Base-by-base conservation (phyloP, 2,797 vertebrate genomes). In the Poeciliopsis presidionis region DNA sequence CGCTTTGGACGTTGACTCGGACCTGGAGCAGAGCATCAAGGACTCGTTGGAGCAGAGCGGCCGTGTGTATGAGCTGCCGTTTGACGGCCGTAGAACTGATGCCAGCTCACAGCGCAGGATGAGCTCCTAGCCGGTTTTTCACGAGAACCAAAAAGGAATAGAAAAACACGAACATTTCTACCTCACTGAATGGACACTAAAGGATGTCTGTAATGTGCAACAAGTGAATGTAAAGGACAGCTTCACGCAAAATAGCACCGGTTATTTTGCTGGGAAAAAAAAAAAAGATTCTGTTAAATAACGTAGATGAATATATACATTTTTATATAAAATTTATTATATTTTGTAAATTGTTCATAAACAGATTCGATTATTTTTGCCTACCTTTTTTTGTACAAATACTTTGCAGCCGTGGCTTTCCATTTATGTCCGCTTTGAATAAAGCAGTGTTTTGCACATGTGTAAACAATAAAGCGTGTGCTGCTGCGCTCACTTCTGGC, bases 321-420 rank as follows among this genome's bases (percentile, higher is more conserved):
- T 96, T 91, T 96, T 95, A 96, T 96, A 93, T 91, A 95, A 95
- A 95, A 92, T 95, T 92, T 92, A 96, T 95, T 95, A 86, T 95
- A 94, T 95, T 96, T 96, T 97, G 96, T 98, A 97, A 97, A 97
- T 93, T 94, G 85, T 96, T 96, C 97, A 97, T 97, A 97, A 96
- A 97, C 96, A 96, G 92, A 93, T 93, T 81, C 57, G 93, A 94
- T 93, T 97, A 96, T 95, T 96, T 96, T 97, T 94, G 94, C 95
- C 91, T 97, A 96, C 96, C 93, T 94, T 96, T 94, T 39, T 95
- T 92, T 89, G 87, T 91, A 90, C 41, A 79, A 83, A 73, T 84
- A 78, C 91, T 90, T 89, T 89, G 92, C 92, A 83, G 93, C 80
- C 92, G 92, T 93, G 86, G 90, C 88, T 95, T 78, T 95, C 92